These are phyloP conservation scores for Microctonus aethiopoides DNA, from an alignment of 2,888 invertebrate species.

Conservation along the genomic window DNA sequence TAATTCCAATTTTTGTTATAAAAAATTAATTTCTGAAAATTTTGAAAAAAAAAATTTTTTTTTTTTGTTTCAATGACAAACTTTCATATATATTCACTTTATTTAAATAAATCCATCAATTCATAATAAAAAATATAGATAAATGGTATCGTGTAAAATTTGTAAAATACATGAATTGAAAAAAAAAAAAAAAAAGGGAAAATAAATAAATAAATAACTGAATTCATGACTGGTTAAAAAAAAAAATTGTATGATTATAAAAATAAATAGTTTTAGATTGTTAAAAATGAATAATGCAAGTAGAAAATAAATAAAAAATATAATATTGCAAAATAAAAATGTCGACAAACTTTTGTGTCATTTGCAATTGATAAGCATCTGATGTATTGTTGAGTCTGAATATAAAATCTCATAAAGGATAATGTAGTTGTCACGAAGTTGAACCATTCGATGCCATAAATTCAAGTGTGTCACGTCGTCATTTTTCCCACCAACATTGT, in stretches of 20 bases:
- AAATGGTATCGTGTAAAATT: no score
- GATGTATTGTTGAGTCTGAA: slow-evolving; percentile 44
- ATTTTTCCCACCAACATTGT: slow-evolving; percentile 33
- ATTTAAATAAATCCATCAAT: no score
- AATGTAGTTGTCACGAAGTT: slow-evolving; percentile 59
- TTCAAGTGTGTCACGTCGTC: slow-evolving; percentile 51
- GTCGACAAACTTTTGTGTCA: background rate
- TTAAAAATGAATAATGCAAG: background rate
- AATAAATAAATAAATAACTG: background rate
- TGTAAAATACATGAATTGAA: background rate
- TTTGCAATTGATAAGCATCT: slow-evolving; percentile 15
- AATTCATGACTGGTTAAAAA: background rate
- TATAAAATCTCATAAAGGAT: slow-evolving; percentile 56
- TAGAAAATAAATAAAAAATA: background rate
- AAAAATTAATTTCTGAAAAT: no score
- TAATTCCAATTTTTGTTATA: no score
- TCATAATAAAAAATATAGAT: no score
- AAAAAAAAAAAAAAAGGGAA: no score
- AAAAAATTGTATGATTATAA: background rate
- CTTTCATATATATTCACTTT: no score
- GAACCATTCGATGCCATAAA: slow-evolving; percentile 57
- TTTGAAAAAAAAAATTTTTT: no score
- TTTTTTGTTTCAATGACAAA: no score
- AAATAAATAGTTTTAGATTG: no score
- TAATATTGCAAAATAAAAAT: background rate